Conservation (phyloP, 2,113 vertebrate genomes). For the Tachuris rubrigastra region DNA sequence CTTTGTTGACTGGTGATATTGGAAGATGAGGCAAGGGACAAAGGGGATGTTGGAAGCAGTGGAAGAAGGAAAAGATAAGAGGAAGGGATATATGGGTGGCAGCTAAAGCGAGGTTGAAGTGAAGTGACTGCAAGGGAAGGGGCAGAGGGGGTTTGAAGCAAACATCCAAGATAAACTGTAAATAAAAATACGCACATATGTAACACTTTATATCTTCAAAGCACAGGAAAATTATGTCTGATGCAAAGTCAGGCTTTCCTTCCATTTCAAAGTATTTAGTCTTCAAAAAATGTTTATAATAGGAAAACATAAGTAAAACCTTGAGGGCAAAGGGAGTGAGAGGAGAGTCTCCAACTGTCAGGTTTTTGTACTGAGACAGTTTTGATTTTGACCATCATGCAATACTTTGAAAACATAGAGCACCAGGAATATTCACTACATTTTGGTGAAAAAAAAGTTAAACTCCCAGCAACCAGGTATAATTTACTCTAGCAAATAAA, state of each 20-base stretch:
- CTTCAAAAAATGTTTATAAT: neutral
- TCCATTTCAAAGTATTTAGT: conserved; percentile 7
- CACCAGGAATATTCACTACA: neutral
- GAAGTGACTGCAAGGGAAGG: neutral
- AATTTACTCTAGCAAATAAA: neutral
- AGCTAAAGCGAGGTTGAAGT: neutral
- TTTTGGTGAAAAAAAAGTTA: neutral
- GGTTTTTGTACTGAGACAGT: neutral
- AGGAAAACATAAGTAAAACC: neutral
- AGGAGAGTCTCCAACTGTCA: neutral
- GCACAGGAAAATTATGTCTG: neutral
- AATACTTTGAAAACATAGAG: neutral
- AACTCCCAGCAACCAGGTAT: neutral
- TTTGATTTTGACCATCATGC: neutral
- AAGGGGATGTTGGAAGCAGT: neutral
- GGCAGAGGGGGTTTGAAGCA: neutral
- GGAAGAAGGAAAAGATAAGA: neutral
- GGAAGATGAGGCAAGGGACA: neutral
- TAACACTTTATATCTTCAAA: conserved; percentile 28
- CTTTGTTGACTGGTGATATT: neutral
- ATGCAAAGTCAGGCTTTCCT: neutral
- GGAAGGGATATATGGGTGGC: neutral
- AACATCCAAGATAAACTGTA: conserved; percentile 14
- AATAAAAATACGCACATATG: neutral
- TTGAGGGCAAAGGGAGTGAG: neutral